phyloP scores from a whole-genome alignment of 2,797 vertebrate genomes.

The Arrhamphus sclerolepis region DNA sequence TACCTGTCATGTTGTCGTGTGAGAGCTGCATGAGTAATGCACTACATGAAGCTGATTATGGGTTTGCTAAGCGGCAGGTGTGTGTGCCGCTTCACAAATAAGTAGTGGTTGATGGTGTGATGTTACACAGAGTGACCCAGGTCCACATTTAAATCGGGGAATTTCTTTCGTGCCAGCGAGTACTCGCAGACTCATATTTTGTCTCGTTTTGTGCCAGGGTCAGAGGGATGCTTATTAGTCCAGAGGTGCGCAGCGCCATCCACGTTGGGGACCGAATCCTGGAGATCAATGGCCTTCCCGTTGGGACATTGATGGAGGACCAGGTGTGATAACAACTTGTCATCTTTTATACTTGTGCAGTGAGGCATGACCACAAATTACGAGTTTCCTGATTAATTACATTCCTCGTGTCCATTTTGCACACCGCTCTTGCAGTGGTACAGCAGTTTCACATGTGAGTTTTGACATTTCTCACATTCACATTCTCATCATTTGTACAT shows the following conservation, averaged over 20 bases:
- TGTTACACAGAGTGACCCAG: not conserved
- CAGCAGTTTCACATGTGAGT: conserved; percentile 21
- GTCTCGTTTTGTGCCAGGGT: conserved; percentile 79
- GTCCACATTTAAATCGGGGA: not conserved
- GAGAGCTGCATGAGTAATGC: conserved; percentile 31
- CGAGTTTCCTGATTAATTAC: not conserved
- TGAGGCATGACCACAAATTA: not conserved
- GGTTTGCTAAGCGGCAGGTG: conserved; percentile 30
- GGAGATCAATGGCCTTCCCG: conserved; percentile 94
- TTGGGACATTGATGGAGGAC: conserved; percentile 86
- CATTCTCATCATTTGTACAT: conserved; percentile 50
- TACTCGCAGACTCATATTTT: conserved; percentile 21
- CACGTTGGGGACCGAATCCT: conserved; percentile 94
- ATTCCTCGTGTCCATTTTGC: conserved; percentile 23
- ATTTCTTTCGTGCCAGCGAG: not conserved
- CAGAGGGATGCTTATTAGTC: conserved; percentile 91
- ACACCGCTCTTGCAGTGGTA: conserved; percentile 17
- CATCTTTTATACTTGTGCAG: not conserved
- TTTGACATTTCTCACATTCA: conserved; percentile 60
- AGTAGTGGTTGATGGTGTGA: conserved; percentile 16
- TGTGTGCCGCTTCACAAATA: conserved; percentile 3
- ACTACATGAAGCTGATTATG: conserved; percentile 53
- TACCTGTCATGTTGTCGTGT: not conserved
- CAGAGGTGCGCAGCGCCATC: conserved; percentile 92
- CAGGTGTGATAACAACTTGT: conserved; percentile 79